Evolutionary conservation across 1,140 invertebrate species (phyloP).

Genomic region (Saccostrea glomerata): DNA sequence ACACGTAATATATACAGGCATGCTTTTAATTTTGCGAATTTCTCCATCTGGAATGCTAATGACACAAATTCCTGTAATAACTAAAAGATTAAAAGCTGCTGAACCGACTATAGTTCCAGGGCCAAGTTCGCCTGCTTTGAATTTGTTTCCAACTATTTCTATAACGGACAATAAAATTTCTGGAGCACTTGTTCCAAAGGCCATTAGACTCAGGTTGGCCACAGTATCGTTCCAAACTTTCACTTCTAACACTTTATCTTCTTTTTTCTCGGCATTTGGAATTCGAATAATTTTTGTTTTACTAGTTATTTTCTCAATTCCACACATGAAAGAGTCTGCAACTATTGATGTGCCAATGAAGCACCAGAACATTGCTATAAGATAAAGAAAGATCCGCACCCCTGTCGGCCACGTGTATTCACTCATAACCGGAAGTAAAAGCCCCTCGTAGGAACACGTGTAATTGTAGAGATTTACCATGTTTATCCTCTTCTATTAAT

Average conservation of each 20-base stretch:
- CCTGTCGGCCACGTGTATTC: slow-evolving; percentile 80
- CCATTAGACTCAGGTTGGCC: slow-evolving; percentile 85
- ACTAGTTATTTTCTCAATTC: slow-evolving; percentile 85
- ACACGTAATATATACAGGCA: slow-evolving; percentile 82
- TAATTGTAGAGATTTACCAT: slow-evolving; percentile 67
- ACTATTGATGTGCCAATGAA: slow-evolving; percentile 83
- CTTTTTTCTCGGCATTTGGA: slow-evolving; percentile 69
- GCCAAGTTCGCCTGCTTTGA: slow-evolving; percentile 82
- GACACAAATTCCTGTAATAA: slow-evolving; percentile 83
- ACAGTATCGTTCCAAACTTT: slow-evolving; percentile 85
- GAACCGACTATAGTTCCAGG: slow-evolving; percentile 86
- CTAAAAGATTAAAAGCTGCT: slow-evolving; percentile 84
- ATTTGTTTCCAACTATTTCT: slow-evolving; percentile 82
- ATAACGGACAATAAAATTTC: slow-evolving; percentile 85
- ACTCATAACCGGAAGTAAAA: slow-evolving; percentile 82
- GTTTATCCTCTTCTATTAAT: background rate
- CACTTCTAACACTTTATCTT: slow-evolving; percentile 71
- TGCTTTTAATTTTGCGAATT: slow-evolving; percentile 89
- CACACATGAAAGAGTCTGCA: slow-evolving; percentile 84
- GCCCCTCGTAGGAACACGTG: slow-evolving; percentile 79
- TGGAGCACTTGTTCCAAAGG: slow-evolving; percentile 84
- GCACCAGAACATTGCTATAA: slow-evolving; percentile 82
- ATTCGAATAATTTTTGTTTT: slow-evolving; percentile 82
- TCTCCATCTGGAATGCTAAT: slow-evolving; percentile 81
- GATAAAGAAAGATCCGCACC: slow-evolving; percentile 81